phyloP scores from a whole-genome alignment of 2,113 vertebrate species.

The Myotis brandtii region DNA sequence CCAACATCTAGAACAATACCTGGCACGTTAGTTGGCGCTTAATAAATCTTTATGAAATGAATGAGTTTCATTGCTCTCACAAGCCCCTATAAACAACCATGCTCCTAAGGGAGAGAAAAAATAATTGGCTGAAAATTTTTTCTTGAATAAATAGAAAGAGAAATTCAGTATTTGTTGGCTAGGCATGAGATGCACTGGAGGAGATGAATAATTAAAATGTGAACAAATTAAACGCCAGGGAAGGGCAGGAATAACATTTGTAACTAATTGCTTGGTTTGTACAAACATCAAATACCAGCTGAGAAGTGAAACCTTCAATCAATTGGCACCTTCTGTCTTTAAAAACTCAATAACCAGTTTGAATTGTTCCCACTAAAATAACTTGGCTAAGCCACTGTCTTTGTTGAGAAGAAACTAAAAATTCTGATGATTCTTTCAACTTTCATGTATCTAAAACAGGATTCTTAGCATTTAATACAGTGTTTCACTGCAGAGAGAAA shows the following conservation, averaged over 20 bases:
- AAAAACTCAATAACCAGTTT: neutral
- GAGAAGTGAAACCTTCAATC: neutral
- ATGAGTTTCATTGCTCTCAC: neutral
- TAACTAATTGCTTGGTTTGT: neutral
- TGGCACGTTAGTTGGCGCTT: neutral
- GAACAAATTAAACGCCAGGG: neutral
- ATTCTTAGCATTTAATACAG: neutral
- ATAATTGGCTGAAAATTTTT: conserved; percentile 18
- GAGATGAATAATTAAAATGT: conserved; percentile 54
- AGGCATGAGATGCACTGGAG: neutral
- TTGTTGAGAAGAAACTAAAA: conserved; percentile 3
- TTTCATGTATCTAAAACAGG: neutral
- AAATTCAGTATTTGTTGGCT: neutral
- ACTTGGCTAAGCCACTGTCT: neutral
- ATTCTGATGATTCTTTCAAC: neutral
- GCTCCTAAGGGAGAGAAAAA: neutral
- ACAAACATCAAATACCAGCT: neutral
- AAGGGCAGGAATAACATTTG: neutral
- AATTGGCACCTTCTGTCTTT: neutral
- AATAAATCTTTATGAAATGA: neutral
- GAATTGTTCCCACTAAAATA: neutral
- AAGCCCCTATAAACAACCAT: neutral
- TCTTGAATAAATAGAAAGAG: conserved; percentile 54
- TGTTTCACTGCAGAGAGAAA: neutral
- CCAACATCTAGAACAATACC: neutral